Conservation (phyloP, 2,797 vertebrate species). For the Hydrocynus forskahlii region DNA sequence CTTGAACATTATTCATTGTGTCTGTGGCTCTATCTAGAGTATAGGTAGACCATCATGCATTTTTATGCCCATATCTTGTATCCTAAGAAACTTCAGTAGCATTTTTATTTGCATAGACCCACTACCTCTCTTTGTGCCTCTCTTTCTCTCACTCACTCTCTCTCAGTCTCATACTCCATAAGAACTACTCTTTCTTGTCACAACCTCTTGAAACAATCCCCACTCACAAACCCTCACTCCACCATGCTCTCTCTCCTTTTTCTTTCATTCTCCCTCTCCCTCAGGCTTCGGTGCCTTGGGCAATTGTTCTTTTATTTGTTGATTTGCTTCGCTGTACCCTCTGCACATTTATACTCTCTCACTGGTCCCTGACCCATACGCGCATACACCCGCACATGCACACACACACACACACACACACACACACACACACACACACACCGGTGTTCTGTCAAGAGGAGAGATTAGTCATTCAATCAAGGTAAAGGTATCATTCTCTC, state of each 20-base stretch:
- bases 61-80: not conserved
- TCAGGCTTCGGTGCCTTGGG: slow-evolving; percentile 45
- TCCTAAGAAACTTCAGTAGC: not conserved
- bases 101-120: not conserved
- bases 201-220: not conserved
- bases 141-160: slow-evolving; percentile 14
- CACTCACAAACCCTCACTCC: not conserved
- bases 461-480: slow-evolving; percentile 81
- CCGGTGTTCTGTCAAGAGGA: slow-evolving; percentile 69
- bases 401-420: not conserved
- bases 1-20: not conserved
- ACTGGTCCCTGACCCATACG: slow-evolving; percentile 20
- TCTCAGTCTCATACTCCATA: not conserved
- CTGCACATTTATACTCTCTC: slow-evolving; percentile 21
- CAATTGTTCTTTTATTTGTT: slow-evolving; percentile 53
- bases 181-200: slow-evolving; percentile 5
- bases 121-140: not conserved
- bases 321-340: slow-evolving; percentile 42
- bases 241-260: not conserved
- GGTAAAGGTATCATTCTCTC: slow-evolving; percentile 64
- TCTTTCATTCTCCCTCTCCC: slow-evolving; percentile 21
- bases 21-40: not conserved
- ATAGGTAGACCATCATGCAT: not conserved
- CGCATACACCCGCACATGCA: not conserved
- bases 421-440: not conserved